These are phyloP conservation scores for Harpalus rufipes DNA, from an alignment of 2,888 invertebrate genomes.

Conservation along the genomic window DNA sequence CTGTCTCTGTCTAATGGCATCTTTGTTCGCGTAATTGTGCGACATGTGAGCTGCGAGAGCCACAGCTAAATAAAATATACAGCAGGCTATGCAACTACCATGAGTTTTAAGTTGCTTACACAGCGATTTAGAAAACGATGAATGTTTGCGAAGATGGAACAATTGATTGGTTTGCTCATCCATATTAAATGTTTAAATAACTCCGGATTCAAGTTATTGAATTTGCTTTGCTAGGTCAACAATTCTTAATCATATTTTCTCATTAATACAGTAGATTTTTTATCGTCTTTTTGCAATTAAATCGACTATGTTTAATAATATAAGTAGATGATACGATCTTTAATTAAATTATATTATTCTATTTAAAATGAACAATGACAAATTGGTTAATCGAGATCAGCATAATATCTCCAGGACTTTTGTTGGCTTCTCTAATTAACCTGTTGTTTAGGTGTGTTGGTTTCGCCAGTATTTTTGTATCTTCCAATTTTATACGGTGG, in stretches of 20 bases:
- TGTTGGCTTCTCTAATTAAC: too few species aligned
- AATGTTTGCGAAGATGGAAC: conserved; percentile 12
- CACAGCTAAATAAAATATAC: background rate
- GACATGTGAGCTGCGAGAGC: conserved; percentile 25
- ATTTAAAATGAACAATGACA: too few species aligned
- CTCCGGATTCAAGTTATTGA: background rate
- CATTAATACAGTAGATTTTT: background rate
- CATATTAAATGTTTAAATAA: conserved; percentile 30
- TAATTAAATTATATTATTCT: too few species aligned
- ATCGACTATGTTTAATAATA: too few species aligned
- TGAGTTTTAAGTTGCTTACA: background rate
- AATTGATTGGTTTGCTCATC: conserved; percentile 7
- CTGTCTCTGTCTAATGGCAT: background rate
- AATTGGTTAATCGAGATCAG: too few species aligned
- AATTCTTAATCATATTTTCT: conserved; percentile 22
- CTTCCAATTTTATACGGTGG: too few species aligned
- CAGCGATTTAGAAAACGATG: conserved; percentile 9
- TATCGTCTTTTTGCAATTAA: background rate
- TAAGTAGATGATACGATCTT: too few species aligned
- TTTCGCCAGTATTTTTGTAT: too few species aligned
- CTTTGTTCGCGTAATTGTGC: conserved; percentile 23
- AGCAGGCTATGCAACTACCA: background rate
- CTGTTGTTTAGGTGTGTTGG: too few species aligned
- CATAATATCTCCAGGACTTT: too few species aligned
- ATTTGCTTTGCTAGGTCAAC: conserved; percentile 20